These are phyloP conservation scores for Vanessa atalanta DNA, from an alignment of 1,140 invertebrate genomes.

Conservation along the genomic window DNA sequence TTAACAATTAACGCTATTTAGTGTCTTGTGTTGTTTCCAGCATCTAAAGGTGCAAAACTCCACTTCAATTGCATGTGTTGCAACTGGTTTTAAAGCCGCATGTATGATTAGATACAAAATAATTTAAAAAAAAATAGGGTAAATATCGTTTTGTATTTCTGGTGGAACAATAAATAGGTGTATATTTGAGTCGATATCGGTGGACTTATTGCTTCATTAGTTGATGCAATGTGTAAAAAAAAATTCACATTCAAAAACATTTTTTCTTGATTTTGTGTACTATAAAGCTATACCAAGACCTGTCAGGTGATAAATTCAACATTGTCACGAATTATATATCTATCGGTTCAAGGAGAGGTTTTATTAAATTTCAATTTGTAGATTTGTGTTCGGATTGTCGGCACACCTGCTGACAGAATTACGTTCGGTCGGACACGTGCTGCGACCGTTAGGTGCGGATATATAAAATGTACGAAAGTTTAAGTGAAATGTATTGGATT, in stretches of 20 bases:
- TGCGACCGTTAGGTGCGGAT: conserved; percentile 39
- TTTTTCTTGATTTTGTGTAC: not conserved
- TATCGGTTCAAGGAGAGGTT: conserved; percentile 33
- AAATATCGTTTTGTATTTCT: too few relatives aligned
- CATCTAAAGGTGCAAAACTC: too few relatives aligned
- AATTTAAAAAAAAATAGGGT: too few relatives aligned
- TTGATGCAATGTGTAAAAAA: not conserved
- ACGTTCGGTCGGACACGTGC: conserved; percentile 48
- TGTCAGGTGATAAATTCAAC: conserved; percentile 16
- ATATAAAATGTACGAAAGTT: conserved; percentile 30
- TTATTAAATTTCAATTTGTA: conserved; percentile 67
- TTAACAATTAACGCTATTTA: too few relatives aligned
- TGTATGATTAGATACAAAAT: too few relatives aligned
- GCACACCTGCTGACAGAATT: conserved; percentile 63
- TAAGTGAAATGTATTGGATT: conserved; percentile 38
- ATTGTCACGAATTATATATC: conserved; percentile 11
- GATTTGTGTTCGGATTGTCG: conserved; percentile 59
- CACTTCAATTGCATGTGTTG: too few relatives aligned
- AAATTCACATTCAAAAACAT: not conserved
- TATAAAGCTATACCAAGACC: not conserved
- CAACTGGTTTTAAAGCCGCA: too few relatives aligned
- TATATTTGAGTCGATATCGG: too few relatives aligned
- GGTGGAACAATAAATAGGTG: too few relatives aligned
- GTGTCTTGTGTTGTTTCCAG: too few relatives aligned
- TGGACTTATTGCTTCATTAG: not conserved